Evolutionary conservation across 2,113 vertebrate species (phyloP).

Genomic region (Perca fluviatilis): DNA sequence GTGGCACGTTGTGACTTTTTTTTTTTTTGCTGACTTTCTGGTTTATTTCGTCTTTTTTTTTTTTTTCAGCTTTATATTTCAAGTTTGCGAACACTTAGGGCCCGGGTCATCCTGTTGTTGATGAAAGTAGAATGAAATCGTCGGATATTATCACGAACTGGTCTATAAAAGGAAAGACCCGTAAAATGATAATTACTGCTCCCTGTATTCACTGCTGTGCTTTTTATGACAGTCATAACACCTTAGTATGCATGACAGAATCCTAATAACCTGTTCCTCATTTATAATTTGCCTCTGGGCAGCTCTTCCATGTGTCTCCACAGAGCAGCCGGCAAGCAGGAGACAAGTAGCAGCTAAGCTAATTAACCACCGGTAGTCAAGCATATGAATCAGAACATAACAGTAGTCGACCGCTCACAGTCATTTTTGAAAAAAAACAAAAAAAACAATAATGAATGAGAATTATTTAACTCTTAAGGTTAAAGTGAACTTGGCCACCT

Average conservation of each 20-base stretch:
- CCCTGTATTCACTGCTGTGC: conserved; percentile 59
- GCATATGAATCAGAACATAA: conserved; percentile 68
- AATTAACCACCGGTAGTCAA: conserved; percentile 77
- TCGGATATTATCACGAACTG: conserved; percentile 22
- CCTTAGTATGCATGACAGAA: conserved; percentile 82
- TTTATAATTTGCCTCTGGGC: conserved; percentile 84
- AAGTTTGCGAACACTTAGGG: conserved; percentile 26
- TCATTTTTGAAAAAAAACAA: conserved; percentile 26
- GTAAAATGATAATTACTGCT: conserved; percentile 68
- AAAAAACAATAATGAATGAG: conserved; percentile 45
- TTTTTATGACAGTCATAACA: conserved; percentile 76
- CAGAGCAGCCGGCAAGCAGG: conserved; percentile 69
- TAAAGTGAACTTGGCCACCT: conserved; percentile 38
- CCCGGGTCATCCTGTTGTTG: conserved; percentile 24
- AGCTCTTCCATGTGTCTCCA: conserved; percentile 75
- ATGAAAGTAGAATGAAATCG: conserved; percentile 32
- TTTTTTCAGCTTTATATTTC: conserved; percentile 28
- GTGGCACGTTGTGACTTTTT: conserved; percentile 37
- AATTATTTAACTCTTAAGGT: conserved; percentile 49
- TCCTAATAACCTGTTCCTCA: conserved; percentile 84
- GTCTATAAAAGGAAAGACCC: conserved; percentile 29
- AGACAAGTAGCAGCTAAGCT: conserved; percentile 79
- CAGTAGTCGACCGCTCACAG: conserved; percentile 36
- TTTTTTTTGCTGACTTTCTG: conserved; percentile 47
- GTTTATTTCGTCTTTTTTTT: conserved; percentile 24